Evolutionary conservation across 2,888 invertebrate species (phyloP), one percentile per base, ranked within the genome.

Genomic region (Salpingus planirostris): DNA sequence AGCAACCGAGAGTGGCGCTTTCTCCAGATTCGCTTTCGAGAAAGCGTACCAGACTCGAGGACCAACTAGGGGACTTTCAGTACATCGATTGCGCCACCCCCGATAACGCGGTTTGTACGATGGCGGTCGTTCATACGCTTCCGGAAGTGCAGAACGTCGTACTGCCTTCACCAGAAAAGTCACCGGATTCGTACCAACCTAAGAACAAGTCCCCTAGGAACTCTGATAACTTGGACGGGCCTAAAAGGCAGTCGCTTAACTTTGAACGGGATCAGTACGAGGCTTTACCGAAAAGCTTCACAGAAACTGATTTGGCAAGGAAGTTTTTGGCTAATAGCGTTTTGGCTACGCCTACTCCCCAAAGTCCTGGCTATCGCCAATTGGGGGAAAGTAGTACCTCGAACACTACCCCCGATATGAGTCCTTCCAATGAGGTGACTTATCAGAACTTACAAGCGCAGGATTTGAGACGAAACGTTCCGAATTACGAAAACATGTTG

Each of bases 61-160:
- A 85, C 60, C 81, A 85, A 51, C 67, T 87, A 3, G 77, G 81
- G 0, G 80, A 82, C 47, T 76, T 88, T 41, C 78, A 85, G 34
- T 88, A 78, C 64, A 88, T 88, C 44, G 88, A 88, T 63, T 84
- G 86, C 49, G 75, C 72, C 49, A 80, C 80, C 14, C 80, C 80
- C 1, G 80, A 81, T 46, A 78, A 77, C 57, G 61, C 62, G 23
- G 45, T 59, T 11, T 52, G 57, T 27, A 62, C 65, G 22, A 57
- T 61, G 15, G 62, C 62, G 14, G 46, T 62, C 15, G 50, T 65
- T 10, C 65, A 64, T 36, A 43, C 49, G 8, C 33, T 47, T 23
- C 50, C 54, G 1, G 46, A 43, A 15, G 45, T 42, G 21, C 33
- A 46, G 11, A 28, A 13, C 7, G 29, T 27, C 5, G n/a, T n/a